Evolutionary conservation across 1,140 invertebrate species (phyloP).

Genomic region (Apis dorsata): DNA sequence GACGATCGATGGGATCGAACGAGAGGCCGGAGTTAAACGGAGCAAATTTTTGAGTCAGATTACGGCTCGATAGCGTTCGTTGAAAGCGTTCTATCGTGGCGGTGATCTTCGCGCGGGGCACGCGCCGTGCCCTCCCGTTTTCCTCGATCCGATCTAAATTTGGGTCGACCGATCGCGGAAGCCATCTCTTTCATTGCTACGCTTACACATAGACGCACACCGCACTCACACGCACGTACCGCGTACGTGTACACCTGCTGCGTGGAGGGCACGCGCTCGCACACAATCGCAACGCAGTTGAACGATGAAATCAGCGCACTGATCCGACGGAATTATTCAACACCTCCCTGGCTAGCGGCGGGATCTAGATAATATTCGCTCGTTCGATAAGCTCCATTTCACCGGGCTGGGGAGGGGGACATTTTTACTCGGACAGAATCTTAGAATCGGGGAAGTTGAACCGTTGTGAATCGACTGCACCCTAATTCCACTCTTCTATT

Average conservation of each 20-base stretch:
- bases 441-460: not conserved
- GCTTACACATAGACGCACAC: no score
- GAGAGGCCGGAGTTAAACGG: not conserved
- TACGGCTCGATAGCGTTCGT: not conserved
- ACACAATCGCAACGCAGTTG: conserved; percentile 23
- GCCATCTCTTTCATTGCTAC: conserved; percentile 49
- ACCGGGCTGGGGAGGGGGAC: not conserved
- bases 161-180: conserved; percentile 53
- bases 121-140: conserved; percentile 55
- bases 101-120: conserved; percentile 52
- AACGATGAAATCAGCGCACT: conserved; percentile 26
- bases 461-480: not conserved
- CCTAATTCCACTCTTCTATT: no score
- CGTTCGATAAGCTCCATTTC: conserved; percentile 41
- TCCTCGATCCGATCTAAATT: conserved; percentile 65
- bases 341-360: conserved; percentile 40
- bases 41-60: not conserved
- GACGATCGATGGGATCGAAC: not conserved
- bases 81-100: conserved; percentile 11
- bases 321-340: conserved; percentile 63
- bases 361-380: conserved; percentile 53
- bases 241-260: not conserved
- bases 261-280: not conserved
- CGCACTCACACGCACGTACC: not conserved
- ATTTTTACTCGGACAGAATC: not conserved